Evolutionary conservation across 2,113 vertebrate species (phyloP), one percentile per base, ranked within the genome.

Genomic region (Hemiscyllium ocellatum): DNA sequence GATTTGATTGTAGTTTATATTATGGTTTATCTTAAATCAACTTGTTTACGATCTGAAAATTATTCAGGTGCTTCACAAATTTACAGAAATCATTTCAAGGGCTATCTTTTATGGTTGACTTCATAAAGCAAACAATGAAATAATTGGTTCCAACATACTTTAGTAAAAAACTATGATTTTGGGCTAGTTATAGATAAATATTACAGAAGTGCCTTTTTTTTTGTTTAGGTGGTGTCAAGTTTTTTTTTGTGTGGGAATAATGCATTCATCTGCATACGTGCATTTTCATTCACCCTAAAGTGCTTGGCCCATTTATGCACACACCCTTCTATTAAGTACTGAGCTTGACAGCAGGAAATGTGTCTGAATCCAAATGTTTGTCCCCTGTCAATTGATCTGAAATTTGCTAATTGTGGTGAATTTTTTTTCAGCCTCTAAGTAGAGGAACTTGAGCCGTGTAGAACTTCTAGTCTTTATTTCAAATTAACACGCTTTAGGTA

Each of bases 311-410:
- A 33, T 61, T 52, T 90, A 61, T 56, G 86, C 29, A 26, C 42
- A 47, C 20, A 24, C 47, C 42, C 20, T 83, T 83, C n/a, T 19
- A 83, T 3, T 83, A 83, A 83, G 37, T 42, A 42, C 78, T 83
- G 37, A 83, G 50, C 50, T 56, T 61, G 33, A 90, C 86, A 90
- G 52, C 86, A 90, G 86, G 86, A 90, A 89, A 90, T 90, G 86
- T 90, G 52, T 52, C 50, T 56, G 26, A 90, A 56, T 61, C 86
- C 50, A 90, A 33, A 33, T 90, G 86, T 15, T 90, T 90, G 24
- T 26, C 50, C 50, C 86, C 86, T 90, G 29, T 61, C 61, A 56
- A 26, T 61, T 61, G 86, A 90, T 90, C 50, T 90, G 33, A 61
- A 90, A 33, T 61, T 87, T 90, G 86, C 50, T 90, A 33, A 61